phyloP scores from a whole-genome alignment of 1,140 invertebrate genomes.

The Drosophila ercepeae region DNA sequence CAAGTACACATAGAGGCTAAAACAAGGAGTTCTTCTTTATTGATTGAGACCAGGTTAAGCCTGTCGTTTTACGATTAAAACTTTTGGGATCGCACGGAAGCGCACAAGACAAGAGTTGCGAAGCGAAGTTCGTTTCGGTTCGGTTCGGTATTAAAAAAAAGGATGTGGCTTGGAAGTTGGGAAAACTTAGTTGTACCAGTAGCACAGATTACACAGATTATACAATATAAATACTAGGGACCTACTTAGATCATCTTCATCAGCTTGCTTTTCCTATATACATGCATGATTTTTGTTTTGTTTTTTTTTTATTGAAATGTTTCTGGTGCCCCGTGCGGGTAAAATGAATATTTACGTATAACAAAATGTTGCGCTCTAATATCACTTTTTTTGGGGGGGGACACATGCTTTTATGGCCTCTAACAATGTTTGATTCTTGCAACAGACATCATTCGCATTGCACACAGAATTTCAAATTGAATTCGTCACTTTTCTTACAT shows the following conservation, averaged over 20 bases:
- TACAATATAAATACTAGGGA: slow-evolving; percentile 47
- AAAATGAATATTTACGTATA: slow-evolving; percentile 50
- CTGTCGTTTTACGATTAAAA: slow-evolving; percentile 53
- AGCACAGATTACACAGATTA: slow-evolving; percentile 54
- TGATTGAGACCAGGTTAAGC: neutral
- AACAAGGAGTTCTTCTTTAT: slow-evolving; percentile 11
- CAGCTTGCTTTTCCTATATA: slow-evolving; percentile 27
- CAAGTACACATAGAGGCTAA: slow-evolving; percentile 25
- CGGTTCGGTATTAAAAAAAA: neutral
- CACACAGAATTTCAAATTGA: slow-evolving; percentile 43
- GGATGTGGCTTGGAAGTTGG: slow-evolving; percentile 9
- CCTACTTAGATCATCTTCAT: slow-evolving; percentile 36
- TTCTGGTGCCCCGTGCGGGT: slow-evolving; percentile 39
- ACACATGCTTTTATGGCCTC: slow-evolving; percentile 44
- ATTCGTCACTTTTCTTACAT: slow-evolving; percentile 4
- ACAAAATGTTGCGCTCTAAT: slow-evolving; percentile 58
- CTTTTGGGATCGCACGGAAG: slow-evolving; percentile 73
- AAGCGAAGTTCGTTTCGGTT: slow-evolving; percentile 6
- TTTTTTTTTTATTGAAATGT: slow-evolving; percentile 23
- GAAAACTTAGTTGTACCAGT: slow-evolving; percentile 56
- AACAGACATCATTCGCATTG: slow-evolving; percentile 31
- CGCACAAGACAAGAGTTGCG: slow-evolving; percentile 44
- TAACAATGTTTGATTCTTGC: slow-evolving; percentile 40
- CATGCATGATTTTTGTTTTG: slow-evolving; percentile 23
- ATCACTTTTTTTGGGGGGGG: slow-evolving; percentile 41